These are phyloP conservation scores for Anthophora plumipes DNA, from an alignment of 2,888 invertebrate species.

Conservation along the genomic window DNA sequence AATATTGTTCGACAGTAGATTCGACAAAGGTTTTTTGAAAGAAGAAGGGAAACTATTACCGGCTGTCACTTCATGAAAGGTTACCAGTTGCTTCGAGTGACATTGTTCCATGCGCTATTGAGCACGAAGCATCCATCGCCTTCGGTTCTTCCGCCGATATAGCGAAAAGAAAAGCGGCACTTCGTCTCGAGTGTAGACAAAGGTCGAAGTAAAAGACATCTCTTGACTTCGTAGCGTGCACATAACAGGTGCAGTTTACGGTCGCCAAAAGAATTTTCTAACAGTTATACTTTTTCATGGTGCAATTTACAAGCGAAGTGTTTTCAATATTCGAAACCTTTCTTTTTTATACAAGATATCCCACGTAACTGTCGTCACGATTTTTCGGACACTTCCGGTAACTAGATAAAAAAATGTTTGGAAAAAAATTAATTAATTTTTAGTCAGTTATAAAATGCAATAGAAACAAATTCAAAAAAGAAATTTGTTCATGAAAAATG, in stretches of 20 bases:
- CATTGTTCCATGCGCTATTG: constrained; percentile 58
- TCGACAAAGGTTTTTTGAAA: not conserved
- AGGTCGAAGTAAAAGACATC: constrained; percentile 1
- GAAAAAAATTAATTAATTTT: too few species aligned
- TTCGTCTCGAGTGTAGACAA: constrained; percentile 22
- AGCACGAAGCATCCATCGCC: constrained; percentile 49
- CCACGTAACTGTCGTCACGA: too few species aligned
- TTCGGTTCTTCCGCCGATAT: constrained; percentile 37
- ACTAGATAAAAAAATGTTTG: too few species aligned
- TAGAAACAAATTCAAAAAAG: too few species aligned
- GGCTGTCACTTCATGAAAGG: constrained; percentile 43
- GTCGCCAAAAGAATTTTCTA: not conserved
- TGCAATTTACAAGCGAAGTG: not conserved
- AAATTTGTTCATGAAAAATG: too few species aligned
- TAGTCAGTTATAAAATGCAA: too few species aligned
- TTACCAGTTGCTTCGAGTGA: constrained; percentile 54
- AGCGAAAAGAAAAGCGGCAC: constrained; percentile 42
- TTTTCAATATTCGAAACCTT: not conserved
- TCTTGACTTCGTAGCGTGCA: constrained; percentile 4
- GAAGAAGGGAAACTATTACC: constrained; percentile 61
- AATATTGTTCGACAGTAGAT: not conserved
- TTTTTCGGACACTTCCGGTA: too few species aligned
- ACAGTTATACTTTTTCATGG: not conserved
- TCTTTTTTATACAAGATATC: too few species aligned
- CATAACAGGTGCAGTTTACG: not conserved